phyloP scores from a whole-genome alignment of 2,113 vertebrate genomes.

The Oplegnathus fasciatus region DNA sequence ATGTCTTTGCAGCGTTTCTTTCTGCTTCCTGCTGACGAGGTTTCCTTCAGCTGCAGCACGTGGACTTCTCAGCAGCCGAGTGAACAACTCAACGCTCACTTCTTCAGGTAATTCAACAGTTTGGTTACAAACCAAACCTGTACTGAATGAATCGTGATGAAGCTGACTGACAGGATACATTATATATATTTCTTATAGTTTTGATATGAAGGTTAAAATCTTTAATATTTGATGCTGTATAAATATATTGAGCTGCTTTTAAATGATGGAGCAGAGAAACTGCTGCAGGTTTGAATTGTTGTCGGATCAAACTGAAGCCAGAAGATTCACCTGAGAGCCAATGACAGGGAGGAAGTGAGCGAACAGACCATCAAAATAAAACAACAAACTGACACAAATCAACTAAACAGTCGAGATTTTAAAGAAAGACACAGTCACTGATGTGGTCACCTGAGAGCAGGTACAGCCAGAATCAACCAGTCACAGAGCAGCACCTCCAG shows the following conservation, averaged over 20 bases:
- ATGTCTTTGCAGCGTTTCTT: too few relatives aligned
- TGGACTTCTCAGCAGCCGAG: background rate
- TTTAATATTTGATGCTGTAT: background rate
- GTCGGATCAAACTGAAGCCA: background rate
- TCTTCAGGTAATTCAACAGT: background rate
- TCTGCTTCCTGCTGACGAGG: too few relatives aligned
- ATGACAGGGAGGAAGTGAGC: constrained; percentile 25
- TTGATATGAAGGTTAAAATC: background rate
- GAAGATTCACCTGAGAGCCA: constrained; percentile 44
- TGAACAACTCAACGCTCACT: background rate
- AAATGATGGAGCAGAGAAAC: background rate
- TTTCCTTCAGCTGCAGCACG: background rate
- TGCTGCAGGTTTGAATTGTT: background rate
- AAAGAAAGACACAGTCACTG: background rate
- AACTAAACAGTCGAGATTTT: background rate
- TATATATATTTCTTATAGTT: background rate
- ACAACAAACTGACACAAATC: background rate
- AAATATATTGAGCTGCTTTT: background rate
- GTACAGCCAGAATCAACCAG: too few relatives aligned
- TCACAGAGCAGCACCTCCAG: too few relatives aligned
- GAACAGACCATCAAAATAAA: constrained; percentile 17
- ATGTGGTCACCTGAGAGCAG: background rate
- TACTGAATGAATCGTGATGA: background rate
- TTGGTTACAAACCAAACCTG: background rate
- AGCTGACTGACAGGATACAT: background rate